These are phyloP conservation scores for Anaspis maculata DNA, from an alignment of 2,888 invertebrate species.

Conservation along the genomic window DNA sequence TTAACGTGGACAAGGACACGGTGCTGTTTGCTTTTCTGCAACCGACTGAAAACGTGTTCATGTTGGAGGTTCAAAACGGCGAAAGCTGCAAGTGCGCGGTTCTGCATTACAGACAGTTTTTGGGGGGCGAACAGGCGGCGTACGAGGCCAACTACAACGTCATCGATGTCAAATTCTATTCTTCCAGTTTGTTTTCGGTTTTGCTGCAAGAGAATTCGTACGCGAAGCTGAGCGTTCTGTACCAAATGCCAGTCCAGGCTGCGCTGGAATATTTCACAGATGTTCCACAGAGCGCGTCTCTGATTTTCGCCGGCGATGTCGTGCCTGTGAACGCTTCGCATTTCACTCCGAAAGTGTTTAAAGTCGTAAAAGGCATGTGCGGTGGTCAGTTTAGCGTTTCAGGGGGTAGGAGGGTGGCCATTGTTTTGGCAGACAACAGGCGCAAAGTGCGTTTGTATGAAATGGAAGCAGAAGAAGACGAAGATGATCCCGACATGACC, in stretches of 20 bases:
- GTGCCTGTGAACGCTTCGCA: slow-evolving; percentile 48
- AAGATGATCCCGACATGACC: slow-evolving; percentile 58
- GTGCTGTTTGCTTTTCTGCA: slow-evolving; percentile 48
- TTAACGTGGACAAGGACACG: slow-evolving; percentile 45
- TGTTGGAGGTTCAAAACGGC: slow-evolving; percentile 40
- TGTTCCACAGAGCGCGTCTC: slow-evolving; percentile 16
- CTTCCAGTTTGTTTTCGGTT: slow-evolving; percentile 61
- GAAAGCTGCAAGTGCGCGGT: slow-evolving; percentile 43
- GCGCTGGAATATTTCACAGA: slow-evolving; percentile 33
- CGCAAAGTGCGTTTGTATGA: slow-evolving; percentile 81
- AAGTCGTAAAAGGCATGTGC: slow-evolving; percentile 58
- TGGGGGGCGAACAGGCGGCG: slow-evolving; percentile 2
- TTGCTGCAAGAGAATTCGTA: slow-evolving; percentile 49
- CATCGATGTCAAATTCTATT: slow-evolving; percentile 71
- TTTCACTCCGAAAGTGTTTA: slow-evolving; percentile 47
- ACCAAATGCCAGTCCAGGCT: slow-evolving; percentile 26
- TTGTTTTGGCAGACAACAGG: slow-evolving; percentile 69
- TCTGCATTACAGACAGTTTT: slow-evolving; percentile 46
- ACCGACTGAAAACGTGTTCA: slow-evolving; percentile 44
- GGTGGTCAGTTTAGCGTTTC: slow-evolving; percentile 72
- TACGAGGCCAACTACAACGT: slow-evolving; percentile 43
- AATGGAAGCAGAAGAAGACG: slow-evolving; percentile 89
- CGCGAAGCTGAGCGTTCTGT: slow-evolving; percentile 30
- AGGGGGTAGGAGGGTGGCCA: slow-evolving; percentile 74
- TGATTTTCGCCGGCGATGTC: slow-evolving; percentile 32